These are phyloP conservation scores for Hypanus sabinus DNA, from an alignment of 2,113 vertebrate species.

Conservation along the genomic window DNA sequence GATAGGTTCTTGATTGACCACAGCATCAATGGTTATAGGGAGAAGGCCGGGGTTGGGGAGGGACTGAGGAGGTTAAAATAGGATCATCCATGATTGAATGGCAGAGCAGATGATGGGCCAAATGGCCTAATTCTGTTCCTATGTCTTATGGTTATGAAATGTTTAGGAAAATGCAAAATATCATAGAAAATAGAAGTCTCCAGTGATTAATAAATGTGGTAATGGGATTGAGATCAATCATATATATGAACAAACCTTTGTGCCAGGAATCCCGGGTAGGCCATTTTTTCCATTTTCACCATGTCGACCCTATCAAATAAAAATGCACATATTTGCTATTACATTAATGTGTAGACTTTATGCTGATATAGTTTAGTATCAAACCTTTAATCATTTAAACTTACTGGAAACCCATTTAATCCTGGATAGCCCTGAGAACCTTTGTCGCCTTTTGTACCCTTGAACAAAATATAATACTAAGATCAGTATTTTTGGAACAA, in stretches of 20 bases:
- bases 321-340: constrained; percentile 35
- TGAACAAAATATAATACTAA: constrained; percentile 41
- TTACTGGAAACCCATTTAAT: constrained; percentile 70
- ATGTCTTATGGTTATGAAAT: background rate
- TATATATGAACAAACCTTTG: constrained; percentile 67
- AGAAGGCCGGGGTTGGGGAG: no score
- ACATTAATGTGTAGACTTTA: background rate
- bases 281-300: constrained; percentile 80
- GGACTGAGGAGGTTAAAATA: no score
- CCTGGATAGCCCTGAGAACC: constrained; percentile 71
- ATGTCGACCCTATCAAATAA: constrained; percentile 66
- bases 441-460: constrained; percentile 80
- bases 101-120: no score
- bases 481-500: background rate
- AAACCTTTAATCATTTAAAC: constrained; percentile 47
- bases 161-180: background rate
- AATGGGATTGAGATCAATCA: background rate
- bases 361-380: background rate
- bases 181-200: background rate
- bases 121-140: no score
- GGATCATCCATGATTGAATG: no score
- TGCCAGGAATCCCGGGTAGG: constrained; percentile 67
- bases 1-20: no score
- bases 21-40: no score
- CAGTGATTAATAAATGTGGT: background rate